phyloP scores from a whole-genome alignment of 1,140 invertebrate species.

The Meloidogyne hapla region DNA sequence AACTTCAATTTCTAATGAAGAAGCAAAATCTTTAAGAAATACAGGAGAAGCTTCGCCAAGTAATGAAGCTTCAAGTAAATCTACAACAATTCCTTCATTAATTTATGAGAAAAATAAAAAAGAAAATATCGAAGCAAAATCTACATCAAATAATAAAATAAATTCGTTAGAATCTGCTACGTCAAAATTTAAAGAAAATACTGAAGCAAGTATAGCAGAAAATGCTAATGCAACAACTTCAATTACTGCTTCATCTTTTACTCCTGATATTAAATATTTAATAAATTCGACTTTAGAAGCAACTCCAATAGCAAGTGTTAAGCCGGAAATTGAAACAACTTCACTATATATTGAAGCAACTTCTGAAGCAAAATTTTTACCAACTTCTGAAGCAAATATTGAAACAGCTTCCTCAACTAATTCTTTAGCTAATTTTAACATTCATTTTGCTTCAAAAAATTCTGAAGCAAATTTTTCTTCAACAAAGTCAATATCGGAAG shows the following conservation, averaged over 20 bases:
- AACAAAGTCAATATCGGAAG: neutral
- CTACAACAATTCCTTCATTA: neutral
- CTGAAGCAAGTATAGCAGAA: neutral
- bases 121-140: neutral
- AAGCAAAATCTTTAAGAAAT: neutral
- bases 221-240: neutral
- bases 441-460: neutral
- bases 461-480: neutral
- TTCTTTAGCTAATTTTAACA: neutral
- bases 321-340: neutral
- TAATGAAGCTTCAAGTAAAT: neutral
- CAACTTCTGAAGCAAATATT: neutral
- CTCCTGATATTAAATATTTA: neutral
- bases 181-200: neutral
- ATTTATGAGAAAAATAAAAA: neutral
- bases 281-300: too few species aligned
- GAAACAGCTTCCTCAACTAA: neutral
- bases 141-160: neutral
- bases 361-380: neutral
- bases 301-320: neutral
- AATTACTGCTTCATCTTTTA: conserved; percentile 5
- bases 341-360: neutral
- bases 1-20: neutral
- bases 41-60: neutral
- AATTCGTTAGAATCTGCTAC: neutral